A percentile compares a stretch with the other conserved stretches of the same genome.
phyloP scores from a whole-genome alignment of 1,140 invertebrate genomes.

The Pogonognathellus flavescens region DNA sequence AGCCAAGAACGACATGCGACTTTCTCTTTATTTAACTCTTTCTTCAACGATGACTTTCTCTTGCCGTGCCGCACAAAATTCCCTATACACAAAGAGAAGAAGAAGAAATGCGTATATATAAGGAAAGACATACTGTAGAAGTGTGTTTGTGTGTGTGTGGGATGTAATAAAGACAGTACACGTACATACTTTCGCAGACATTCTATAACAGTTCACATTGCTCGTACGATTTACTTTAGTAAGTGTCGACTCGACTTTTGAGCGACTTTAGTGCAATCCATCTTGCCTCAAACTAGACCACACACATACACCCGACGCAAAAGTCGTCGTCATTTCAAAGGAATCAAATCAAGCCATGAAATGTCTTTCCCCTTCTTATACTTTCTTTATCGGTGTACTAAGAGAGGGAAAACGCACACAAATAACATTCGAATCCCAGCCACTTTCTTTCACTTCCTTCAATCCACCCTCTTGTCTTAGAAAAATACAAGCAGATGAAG shows the following conservation, averaged over 20 bases:
- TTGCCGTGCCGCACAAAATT: neutral
- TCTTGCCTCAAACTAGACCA: constrained; percentile 18
- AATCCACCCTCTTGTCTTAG: neutral
- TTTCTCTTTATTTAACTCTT: constrained; percentile 38
- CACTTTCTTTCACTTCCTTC: constrained; percentile 23
- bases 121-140: too few relatives aligned
- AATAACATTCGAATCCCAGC: constrained; percentile 35
- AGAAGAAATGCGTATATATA: too few relatives aligned
- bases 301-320: neutral
- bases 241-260: constrained; percentile 43
- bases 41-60: neutral
- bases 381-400: constrained; percentile 10
- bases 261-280: constrained; percentile 21
- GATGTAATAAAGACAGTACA: constrained; percentile 24
- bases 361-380: constrained; percentile 4
- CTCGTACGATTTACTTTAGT: constrained; percentile 24
- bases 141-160: too few relatives aligned
- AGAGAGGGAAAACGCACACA: constrained; percentile 39
- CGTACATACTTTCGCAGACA: neutral
- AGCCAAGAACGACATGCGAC: neutral
- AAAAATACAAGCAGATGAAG: neutral
- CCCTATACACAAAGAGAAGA: neutral
- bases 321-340: constrained; percentile 22
- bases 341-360: constrained; percentile 38
- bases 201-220: neutral